Percentiles rank a stretch among this genome's conserved stretches.
These are phyloP conservation scores for Bolinopsis microptera DNA, from an alignment of 37 sponge, comb jelly and placozoan genomes.

Conservation along the genomic window DNA sequence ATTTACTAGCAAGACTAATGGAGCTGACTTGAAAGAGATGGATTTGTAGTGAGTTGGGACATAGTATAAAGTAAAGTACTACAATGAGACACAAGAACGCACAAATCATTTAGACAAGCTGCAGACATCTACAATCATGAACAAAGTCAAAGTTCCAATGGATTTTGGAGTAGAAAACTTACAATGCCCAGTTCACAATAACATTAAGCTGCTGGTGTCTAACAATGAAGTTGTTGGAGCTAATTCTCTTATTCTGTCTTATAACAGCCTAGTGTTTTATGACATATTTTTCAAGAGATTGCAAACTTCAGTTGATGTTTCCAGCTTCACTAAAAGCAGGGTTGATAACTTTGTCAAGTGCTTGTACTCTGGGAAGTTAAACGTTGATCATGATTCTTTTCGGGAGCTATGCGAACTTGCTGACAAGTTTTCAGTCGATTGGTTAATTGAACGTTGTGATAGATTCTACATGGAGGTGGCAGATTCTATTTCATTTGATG, in stretches of 20 bases:
- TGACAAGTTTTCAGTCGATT: not conserved
- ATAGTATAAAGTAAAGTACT: too few species aligned
- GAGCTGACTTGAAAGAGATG: too few species aligned
- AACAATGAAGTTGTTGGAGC: not conserved
- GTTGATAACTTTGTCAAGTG: not conserved
- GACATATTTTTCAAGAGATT: not conserved
- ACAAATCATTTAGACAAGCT: too few species aligned
- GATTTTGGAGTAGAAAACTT: conserved; percentile 30
- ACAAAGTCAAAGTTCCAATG: not conserved
- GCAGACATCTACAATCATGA: too few species aligned
- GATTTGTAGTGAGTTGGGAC: too few species aligned
- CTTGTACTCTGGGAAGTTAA: not conserved
- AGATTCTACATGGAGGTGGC: not conserved
- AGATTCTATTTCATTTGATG: not conserved
- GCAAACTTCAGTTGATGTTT: not conserved
- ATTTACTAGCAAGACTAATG: too few species aligned
- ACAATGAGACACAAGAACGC: too few species aligned
- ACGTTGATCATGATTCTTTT: not conserved
- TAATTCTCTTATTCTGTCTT: conserved; percentile 3
- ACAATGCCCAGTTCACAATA: not conserved
- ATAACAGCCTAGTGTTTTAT: not conserved
- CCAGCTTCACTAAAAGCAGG: not conserved
- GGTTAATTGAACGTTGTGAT: conserved; percentile 16
- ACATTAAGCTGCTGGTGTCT: not conserved
- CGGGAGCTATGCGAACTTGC: not conserved